A percentile compares a stretch with the other conserved stretches of the same genome.
phyloP scores from a whole-genome alignment of 2,113 vertebrate genomes.

The Chitala chitala region DNA sequence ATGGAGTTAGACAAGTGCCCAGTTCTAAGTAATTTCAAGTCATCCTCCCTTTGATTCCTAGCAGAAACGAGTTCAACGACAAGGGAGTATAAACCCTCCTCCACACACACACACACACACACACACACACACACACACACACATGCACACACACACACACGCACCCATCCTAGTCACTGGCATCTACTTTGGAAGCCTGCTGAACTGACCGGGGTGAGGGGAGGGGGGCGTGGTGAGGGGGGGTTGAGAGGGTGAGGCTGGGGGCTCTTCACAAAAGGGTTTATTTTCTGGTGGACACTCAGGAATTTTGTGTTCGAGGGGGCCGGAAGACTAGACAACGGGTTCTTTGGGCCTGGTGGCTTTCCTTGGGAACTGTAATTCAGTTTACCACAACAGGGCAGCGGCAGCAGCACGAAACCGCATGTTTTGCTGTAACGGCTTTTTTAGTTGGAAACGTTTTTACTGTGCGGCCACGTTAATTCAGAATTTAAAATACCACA shows the following conservation, averaged over 20 bases:
- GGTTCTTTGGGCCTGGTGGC: not conserved
- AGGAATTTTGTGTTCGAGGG: too few species aligned
- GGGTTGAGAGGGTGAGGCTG: too few species aligned
- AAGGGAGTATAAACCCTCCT: not conserved
- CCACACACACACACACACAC: not conserved
- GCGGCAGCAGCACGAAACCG: not conserved
- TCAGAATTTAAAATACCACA: not conserved
- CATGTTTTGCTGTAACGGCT: not conserved
- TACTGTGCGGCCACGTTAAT: not conserved
- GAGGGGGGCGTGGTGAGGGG: too few species aligned
- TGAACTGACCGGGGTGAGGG: too few species aligned
- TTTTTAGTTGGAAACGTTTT: not conserved
- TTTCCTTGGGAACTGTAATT: not conserved
- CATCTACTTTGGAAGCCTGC: too few species aligned
- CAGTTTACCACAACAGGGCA: not conserved
- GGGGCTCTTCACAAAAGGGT: too few species aligned
- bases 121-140: too few species aligned
- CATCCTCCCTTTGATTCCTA: conserved; percentile 63
- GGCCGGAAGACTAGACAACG: not conserved
- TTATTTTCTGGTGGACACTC: too few species aligned
- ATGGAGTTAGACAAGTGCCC: too few species aligned
- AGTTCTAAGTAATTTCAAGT: conserved; percentile 31
- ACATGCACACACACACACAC: too few species aligned
- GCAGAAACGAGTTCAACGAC: conserved; percentile 26
- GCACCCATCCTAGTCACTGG: too few species aligned